Evolutionary conservation across 2,888 invertebrate genomes (phyloP).

Genomic region (Mechanitis messenoides): DNA sequence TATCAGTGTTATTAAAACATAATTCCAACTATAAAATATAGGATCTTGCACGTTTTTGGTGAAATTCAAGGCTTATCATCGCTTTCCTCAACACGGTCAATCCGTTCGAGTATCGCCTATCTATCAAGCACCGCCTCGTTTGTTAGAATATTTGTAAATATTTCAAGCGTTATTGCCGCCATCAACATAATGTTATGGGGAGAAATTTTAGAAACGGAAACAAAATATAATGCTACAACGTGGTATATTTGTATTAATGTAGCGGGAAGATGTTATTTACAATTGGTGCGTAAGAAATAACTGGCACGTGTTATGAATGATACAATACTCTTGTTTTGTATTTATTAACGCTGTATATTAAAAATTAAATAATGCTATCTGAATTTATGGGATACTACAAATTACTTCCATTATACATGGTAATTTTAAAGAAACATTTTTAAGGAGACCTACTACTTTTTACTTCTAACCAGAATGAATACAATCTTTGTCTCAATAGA

Average conservation of each 20-base stretch:
- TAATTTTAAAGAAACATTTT: too few species aligned
- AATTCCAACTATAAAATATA: too few species aligned
- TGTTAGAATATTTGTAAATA: conserved; percentile 75
- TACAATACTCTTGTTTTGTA: conserved; percentile 3
- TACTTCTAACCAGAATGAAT: too few species aligned
- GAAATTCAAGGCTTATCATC: conserved; percentile 34
- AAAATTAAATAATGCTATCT: too few species aligned
- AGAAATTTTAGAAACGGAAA: conserved; percentile 73
- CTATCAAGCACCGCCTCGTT: conserved; percentile 66
- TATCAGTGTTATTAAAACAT: too few species aligned
- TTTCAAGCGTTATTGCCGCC: conserved; percentile 73
- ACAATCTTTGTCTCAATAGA: too few species aligned
- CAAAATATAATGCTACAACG: conserved; percentile 66
- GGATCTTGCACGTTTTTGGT: too few species aligned
- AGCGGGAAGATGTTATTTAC: conserved; percentile 50
- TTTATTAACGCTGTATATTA: neutral
- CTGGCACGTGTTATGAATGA: conserved; percentile 22
- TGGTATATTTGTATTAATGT: conserved; percentile 59
- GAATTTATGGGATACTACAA: too few species aligned
- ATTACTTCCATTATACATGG: too few species aligned
- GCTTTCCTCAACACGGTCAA: conserved; percentile 68
- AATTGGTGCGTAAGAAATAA: conserved; percentile 39
- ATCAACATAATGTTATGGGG: conserved; percentile 76
- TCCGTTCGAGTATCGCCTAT: conserved; percentile 58
- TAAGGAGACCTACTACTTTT: too few species aligned